A percentile compares a stretch with the other conserved stretches of the same genome.
These are phyloP conservation scores for Myripristis murdjan DNA, from an alignment of 2,797 vertebrate genomes.

Conservation along the genomic window DNA sequence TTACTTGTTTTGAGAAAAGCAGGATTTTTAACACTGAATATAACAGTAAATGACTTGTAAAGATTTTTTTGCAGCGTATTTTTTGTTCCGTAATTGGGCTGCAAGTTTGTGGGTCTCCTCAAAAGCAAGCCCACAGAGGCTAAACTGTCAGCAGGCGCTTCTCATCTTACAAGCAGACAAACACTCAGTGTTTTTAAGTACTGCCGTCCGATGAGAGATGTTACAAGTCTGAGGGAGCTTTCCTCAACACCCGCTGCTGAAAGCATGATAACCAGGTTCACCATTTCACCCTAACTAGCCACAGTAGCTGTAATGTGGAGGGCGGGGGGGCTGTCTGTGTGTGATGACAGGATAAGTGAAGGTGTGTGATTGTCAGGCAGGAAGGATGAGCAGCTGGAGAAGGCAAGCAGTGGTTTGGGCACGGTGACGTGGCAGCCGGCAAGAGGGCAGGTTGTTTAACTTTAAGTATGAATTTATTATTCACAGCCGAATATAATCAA, in stretches of 20 bases:
- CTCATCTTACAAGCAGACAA: background rate
- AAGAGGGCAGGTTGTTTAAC: constrained; percentile 24
- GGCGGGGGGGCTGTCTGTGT: constrained; percentile 50
- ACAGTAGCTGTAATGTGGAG: constrained; percentile 67
- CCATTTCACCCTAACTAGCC: constrained; percentile 50
- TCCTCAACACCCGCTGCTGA: constrained; percentile 55
- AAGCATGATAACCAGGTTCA: constrained; percentile 62
- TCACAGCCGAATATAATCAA: constrained; percentile 19
- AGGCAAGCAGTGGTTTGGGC: constrained; percentile 36
- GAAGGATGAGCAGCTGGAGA: constrained; percentile 43
- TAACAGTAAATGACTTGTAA: no score
- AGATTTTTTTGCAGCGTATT: background rate
- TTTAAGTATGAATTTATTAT: constrained; percentile 31
- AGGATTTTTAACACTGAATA: no score
- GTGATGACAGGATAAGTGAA: constrained; percentile 72
- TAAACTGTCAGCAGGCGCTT: background rate
- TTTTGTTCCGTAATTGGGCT: background rate
- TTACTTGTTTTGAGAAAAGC: no score
- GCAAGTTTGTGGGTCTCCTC: background rate
- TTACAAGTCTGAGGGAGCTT: constrained; percentile 10
- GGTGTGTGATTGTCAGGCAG: constrained; percentile 64
- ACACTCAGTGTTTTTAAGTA: constrained; percentile 1
- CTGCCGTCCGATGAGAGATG: background rate
- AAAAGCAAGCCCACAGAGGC: background rate
- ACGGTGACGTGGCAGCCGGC: constrained; percentile 18